phyloP scores from a whole-genome alignment of 2,888 invertebrate genomes.

The Melanchra persicariae region DNA sequence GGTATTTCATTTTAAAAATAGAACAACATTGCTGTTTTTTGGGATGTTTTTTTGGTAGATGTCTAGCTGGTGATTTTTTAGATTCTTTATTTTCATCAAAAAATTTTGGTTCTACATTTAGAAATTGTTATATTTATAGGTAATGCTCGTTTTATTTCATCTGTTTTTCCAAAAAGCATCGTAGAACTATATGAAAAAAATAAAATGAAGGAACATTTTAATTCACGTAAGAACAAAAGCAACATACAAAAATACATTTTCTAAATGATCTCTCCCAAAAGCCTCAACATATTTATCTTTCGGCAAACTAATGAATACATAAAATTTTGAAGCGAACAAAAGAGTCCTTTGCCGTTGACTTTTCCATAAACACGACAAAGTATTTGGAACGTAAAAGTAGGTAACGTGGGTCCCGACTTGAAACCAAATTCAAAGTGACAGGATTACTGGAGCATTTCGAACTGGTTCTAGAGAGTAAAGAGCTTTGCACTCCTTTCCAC shows the following conservation, averaged over 20 bases:
- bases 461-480: slow-evolving; percentile 69
- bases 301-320: slow-evolving; percentile 62
- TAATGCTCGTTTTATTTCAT: no score
- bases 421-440: slow-evolving; percentile 82
- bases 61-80: background rate
- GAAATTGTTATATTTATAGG: no score
- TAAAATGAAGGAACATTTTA: background rate
- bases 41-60: slow-evolving; percentile 5
- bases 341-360: slow-evolving; percentile 69
- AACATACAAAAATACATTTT: background rate
- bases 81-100: background rate
- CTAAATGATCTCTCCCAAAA: slow-evolving; percentile 22
- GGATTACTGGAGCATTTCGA: slow-evolving; percentile 77
- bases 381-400: slow-evolving; percentile 78
- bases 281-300: slow-evolving; percentile 47
- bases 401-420: slow-evolving; percentile 75
- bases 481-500: slow-evolving; percentile 68
- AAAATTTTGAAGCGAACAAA: slow-evolving; percentile 64
- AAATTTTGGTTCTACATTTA: background rate
- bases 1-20: slow-evolving; percentile 61
- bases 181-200: background rate
- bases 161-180: background rate
- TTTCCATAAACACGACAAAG: slow-evolving; percentile 78
- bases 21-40: slow-evolving; percentile 23
- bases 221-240: background rate